Evolutionary conservation across 2,797 vertebrate genomes (phyloP).

Genomic region (Myripristis murdjan): DNA sequence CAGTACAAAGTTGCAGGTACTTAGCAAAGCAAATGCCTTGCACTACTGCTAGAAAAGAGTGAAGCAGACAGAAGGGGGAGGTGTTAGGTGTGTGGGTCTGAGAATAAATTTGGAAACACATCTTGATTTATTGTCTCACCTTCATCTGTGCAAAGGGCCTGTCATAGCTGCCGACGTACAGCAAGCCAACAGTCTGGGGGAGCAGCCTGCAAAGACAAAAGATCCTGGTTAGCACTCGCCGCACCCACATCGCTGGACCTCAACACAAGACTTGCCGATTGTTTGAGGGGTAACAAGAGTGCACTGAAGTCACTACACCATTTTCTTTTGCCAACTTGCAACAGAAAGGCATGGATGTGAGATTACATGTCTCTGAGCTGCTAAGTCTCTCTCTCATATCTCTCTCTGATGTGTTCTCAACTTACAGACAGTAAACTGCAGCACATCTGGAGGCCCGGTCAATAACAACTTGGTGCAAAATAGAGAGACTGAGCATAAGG

Average conservation of each 20-base stretch:
- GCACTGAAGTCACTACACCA: conserved; percentile 42
- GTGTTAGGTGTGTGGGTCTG: conserved; percentile 20
- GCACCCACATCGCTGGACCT: conserved; percentile 33
- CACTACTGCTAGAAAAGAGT: background rate
- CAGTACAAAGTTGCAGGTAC: background rate
- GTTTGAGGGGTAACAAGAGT: conserved; percentile 38
- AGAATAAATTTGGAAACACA: conserved; percentile 48
- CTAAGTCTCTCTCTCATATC: too few relatives aligned
- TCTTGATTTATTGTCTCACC: conserved; percentile 86
- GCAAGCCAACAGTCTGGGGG: conserved; percentile 93
- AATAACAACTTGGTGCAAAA: conserved; percentile 3
- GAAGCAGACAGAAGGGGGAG: conserved; percentile 7
- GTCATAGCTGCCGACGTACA: conserved; percentile 96
- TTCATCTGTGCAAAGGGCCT: conserved; percentile 97
- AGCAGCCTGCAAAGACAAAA: conserved; percentile 88
- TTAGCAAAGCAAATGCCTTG: background rate
- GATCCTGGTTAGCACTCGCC: conserved; percentile 63
- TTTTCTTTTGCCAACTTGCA: conserved; percentile 72
- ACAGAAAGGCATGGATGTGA: conserved; percentile 68
- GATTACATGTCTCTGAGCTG: conserved; percentile 70
- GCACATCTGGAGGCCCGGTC: conserved; percentile 19
- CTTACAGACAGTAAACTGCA: conserved; percentile 31
- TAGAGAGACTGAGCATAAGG: conserved; percentile 11
- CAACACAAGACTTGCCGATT: conserved; percentile 7
- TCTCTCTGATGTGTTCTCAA: conserved; percentile 41